A percentile compares a stretch with the other conserved stretches of the same genome.
Conservation (phyloP, 2,888 invertebrate genomes). For the Lasioglossum marginatum region DNA sequence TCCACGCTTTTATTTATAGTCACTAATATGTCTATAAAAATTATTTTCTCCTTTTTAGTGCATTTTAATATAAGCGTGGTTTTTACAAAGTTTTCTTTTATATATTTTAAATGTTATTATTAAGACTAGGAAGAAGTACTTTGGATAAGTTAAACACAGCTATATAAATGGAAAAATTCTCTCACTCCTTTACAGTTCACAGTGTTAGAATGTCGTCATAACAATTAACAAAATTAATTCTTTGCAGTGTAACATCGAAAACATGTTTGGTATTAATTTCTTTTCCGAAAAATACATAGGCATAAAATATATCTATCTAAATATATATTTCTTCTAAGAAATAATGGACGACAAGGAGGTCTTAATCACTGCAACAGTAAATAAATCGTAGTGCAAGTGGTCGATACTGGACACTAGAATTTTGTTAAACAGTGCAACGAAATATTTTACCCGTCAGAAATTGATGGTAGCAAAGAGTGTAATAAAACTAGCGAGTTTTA, state of each 20-base stretch:
- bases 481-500: not conserved
- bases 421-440: not conserved
- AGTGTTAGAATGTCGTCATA: not conserved
- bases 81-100: too few species aligned
- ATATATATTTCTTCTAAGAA: too few species aligned
- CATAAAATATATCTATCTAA: not conserved
- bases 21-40: too few species aligned
- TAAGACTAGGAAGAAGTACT: not conserved
- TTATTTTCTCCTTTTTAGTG: too few species aligned
- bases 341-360: too few species aligned
- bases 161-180: not conserved
- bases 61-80: too few species aligned
- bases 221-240: not conserved
- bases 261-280: too few species aligned
- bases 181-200: not conserved
- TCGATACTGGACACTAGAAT: not conserved
- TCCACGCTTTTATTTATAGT: too few species aligned
- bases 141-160: not conserved
- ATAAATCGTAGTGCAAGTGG: not conserved
- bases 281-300: too few species aligned
- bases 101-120: not conserved
- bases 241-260: too few species aligned
- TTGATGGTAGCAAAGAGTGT: not conserved
- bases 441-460: not conserved
- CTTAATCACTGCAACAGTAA: too few species aligned